Evolutionary conservation across 2,113 vertebrate species (phyloP).

Genomic region (Ovibos moschatus): DNA sequence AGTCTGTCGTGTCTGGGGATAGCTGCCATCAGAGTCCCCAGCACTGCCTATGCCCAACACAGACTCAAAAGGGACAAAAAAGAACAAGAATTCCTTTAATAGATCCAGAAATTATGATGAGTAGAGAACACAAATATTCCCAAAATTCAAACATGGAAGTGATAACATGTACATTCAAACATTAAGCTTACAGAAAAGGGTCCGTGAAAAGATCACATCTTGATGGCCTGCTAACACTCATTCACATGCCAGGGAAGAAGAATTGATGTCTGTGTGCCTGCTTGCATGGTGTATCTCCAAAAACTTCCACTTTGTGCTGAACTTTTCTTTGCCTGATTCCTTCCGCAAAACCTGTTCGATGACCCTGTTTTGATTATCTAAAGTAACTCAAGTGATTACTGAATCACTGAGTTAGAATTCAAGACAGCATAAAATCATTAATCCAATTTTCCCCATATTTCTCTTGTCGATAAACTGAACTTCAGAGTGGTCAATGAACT

Average conservation of each 20-base stretch:
- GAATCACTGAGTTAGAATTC: background rate
- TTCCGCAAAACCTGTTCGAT: background rate
- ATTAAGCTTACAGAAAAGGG: background rate
- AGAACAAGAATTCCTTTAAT: background rate
- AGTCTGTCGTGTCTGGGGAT: slow-evolving; percentile 16
- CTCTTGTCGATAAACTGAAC: background rate
- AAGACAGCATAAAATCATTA: background rate
- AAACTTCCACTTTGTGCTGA: background rate
- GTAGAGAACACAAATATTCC: background rate
- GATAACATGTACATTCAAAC: background rate
- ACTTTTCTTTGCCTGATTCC: background rate
- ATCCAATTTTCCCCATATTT: background rate
- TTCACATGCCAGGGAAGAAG: background rate
- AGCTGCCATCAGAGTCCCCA: background rate
- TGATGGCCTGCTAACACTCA: background rate
- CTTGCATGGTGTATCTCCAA: fast-evolving
- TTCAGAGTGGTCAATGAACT: background rate
- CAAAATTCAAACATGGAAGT: background rate
- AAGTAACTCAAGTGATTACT: background rate
- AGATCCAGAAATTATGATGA: background rate
- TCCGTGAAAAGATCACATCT: background rate
- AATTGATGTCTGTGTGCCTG: background rate
- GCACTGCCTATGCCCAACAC: background rate
- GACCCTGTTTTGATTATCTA: background rate
- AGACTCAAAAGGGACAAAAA: background rate